A percentile compares a stretch with the other conserved stretches of the same genome.
phyloP scores from a whole-genome alignment of 2,113 vertebrate genomes.

The Azemiops feae region DNA sequence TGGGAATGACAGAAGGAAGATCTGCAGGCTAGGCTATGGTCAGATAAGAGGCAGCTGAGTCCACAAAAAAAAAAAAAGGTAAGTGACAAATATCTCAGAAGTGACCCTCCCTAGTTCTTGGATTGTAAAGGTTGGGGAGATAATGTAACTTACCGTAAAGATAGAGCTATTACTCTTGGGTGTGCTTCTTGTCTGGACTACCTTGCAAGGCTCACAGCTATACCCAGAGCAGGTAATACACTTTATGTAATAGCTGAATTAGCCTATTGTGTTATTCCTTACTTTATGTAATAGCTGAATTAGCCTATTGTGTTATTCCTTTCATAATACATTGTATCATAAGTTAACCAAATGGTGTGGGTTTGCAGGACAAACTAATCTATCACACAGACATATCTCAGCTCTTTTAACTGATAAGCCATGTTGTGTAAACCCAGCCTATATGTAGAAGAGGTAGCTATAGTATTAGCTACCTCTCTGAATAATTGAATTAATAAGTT shows the following conservation, averaged over 20 bases:
- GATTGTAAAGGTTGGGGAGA: background rate
- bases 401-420: background rate
- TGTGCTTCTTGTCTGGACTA: background rate
- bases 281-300: background rate
- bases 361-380: background rate
- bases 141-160: background rate
- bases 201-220: background rate
- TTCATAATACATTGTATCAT: background rate
- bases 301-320: background rate
- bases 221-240: background rate
- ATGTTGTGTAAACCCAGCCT: background rate
- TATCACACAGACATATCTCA: background rate
- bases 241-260: background rate
- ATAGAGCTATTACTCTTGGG: background rate
- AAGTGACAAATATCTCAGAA: background rate
- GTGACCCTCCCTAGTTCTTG: background rate
- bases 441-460: background rate
- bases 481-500: background rate
- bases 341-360: background rate
- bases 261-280: background rate
- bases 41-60: background rate
- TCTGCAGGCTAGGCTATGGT: background rate
- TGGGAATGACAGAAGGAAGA: background rate
- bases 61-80: background rate
- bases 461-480: background rate